Conservation (phyloP, 2,888 invertebrate genomes). For the Portevinia maculata region DNA sequence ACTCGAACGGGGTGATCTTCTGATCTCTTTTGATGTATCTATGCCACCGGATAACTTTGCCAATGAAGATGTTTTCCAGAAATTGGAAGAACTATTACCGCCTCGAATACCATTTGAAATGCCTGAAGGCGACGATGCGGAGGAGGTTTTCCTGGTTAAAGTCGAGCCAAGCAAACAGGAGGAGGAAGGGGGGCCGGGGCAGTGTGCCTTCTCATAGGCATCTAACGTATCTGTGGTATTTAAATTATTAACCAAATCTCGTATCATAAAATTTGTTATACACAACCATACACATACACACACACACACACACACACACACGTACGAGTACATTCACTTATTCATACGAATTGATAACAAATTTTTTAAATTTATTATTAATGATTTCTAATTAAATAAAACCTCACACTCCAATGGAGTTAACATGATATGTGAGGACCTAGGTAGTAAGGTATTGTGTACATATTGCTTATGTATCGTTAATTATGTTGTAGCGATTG, state of each 20-base stretch:
- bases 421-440: background rate
- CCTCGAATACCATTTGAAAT: slow-evolving; percentile 87
- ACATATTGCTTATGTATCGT: slow-evolving; percentile 2
- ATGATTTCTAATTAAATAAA: slow-evolving; percentile 4
- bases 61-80: slow-evolving; percentile 86
- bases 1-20: slow-evolving; percentile 93
- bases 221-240: slow-evolving; percentile 51
- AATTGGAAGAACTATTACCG: slow-evolving; percentile 90
- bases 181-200: slow-evolving; percentile 77
- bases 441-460: slow-evolving; percentile 4
- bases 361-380: slow-evolving; percentile 19
- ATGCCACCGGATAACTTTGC: slow-evolving; percentile 94
- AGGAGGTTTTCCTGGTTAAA: slow-evolving; percentile 92
- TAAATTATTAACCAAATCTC: background rate
- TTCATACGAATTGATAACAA: slow-evolving; percentile 27
- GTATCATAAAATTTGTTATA: slow-evolving; percentile 26
- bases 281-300: slow-evolving; percentile 10
- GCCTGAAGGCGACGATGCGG: slow-evolving; percentile 91
- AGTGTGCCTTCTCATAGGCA: slow-evolving; percentile 54
- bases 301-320: slow-evolving; percentile 11
- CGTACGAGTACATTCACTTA: too few relatives aligned
- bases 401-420: slow-evolving; percentile 1
- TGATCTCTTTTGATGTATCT: slow-evolving; percentile 92
- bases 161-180: slow-evolving; percentile 84
- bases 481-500: slow-evolving; percentile 29